Percentiles rank a stretch among this genome's conserved stretches.
phyloP scores from a whole-genome alignment of 2,888 invertebrate genomes.

The Ormyrus labotus region DNA sequence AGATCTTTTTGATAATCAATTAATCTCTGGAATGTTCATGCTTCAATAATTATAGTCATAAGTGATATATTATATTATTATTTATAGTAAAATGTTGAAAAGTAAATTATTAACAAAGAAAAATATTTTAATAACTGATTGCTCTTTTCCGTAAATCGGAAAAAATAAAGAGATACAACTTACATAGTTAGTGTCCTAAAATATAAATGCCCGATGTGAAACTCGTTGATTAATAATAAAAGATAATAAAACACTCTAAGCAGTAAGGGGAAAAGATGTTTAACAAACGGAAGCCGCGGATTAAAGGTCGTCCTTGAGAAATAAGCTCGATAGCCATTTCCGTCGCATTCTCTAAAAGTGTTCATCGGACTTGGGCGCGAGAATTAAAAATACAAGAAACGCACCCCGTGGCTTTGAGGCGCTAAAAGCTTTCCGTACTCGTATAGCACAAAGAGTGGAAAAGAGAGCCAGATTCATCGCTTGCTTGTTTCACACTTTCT shows the following conservation, averaged over 20 bases:
- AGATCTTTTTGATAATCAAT: constrained; percentile 20
- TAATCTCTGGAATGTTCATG: constrained; percentile 24
- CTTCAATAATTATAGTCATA: neutral
- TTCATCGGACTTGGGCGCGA: constrained; percentile 10
- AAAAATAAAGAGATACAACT: too few species aligned
- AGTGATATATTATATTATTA: too few species aligned
- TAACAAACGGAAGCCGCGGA: constrained; percentile 21
- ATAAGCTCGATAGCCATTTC: constrained; percentile 24
- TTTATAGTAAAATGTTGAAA: too few species aligned
- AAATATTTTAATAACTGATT: too few species aligned
- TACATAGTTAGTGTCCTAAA: too few species aligned
- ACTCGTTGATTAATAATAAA: too few species aligned
- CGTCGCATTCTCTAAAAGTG: constrained; percentile 17
- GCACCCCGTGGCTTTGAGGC: constrained; percentile 55
- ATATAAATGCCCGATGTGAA: too few species aligned
- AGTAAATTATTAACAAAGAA: too few species aligned
- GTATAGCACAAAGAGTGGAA: neutral
- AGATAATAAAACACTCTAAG: too few species aligned
- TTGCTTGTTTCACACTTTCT: constrained; percentile 31
- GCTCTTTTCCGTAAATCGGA: too few species aligned
- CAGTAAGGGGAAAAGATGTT: too few species aligned
- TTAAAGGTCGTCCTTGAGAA: constrained; percentile 36
- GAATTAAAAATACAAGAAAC: constrained; percentile 62
- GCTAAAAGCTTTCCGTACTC: constrained; percentile 63
- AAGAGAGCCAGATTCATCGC: constrained; percentile 27